Evolutionary conservation across 2,888 invertebrate species (phyloP), one percentile per base, ranked within the genome.

Genomic region (Dasysyrphus albostriatus): DNA sequence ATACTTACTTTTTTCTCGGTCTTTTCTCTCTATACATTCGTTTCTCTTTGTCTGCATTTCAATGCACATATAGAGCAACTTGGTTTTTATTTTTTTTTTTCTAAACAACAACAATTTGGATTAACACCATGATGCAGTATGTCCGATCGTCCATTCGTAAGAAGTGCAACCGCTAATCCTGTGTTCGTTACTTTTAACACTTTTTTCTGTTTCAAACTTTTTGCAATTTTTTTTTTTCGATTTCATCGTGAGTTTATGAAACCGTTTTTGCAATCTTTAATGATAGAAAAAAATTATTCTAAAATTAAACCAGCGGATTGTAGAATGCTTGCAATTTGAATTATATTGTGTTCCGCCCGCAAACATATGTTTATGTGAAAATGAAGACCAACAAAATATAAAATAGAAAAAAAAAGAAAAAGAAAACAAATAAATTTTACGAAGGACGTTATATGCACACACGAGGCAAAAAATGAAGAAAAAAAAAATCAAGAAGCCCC

Each of bases 111-210:
- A 63, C 77, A 78, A 58, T 65, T 67, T 51, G 87, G 87, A 83
- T 87, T 83, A 87, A 83, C 87, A 70, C 65, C 65, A 78, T 79
- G 78, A 61, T 83, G 83, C 78, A 83, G 74, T 83, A 74, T 87
- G 39, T 72, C 42, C 65, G 65, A 70, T 79, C 44, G 75, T 61
- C 54, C 78, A 65, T 79, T 37, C 34, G 67, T 72, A 83, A 67
- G 79, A 75, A 87, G 70, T 74, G 49, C 67, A 75, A 59, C 77
- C 63, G 83, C 83, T 83, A 74, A 82, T 70, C 77, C 87, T 79
- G 78, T 79, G 78, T 75, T 67, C 58, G 44, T 47, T 69, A 77
- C 39, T 19, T 54, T 69, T 19, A 54, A 54, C 54, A 51, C 1
- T 49, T 69, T 44, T 65, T 61, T 67, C 2, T 49, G 24, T 24